Base-by-base conservation (phyloP, 2,888 invertebrate genomes). In the Chouioia cunea region DNA sequence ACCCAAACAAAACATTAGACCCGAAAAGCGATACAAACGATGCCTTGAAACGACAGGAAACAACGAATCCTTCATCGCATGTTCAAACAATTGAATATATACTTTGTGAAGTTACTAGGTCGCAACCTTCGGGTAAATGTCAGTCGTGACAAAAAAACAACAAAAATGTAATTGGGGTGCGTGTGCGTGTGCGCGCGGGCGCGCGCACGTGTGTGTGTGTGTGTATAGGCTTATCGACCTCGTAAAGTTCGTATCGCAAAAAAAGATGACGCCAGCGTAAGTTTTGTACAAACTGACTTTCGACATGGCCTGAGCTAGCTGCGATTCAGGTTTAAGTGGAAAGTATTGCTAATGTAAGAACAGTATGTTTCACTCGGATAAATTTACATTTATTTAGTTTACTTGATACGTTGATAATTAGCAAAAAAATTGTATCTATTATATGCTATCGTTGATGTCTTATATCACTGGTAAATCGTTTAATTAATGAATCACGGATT, bases 91-190 rank as follows among this genome's bases (percentile, higher is more conserved):
- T 62, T 54, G 23, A 65, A 68, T 60, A 67, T 57, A 54, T 48
- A 27, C 57, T 54, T 70, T 57, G 56, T 12, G 36, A 59, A 50
- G 54, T 66, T 66, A 65, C 66, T 73, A 63, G 70, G 66, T 68
- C 70, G 18, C 50, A 59, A 52, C 69, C 69, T 73, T 73, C 73
- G 20, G 1, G 6, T 43, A 12, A 18, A 44, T 16, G 58, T 48
- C 52, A 66, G 20, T 63, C 70, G 16, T 65, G 65, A 69, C 68
- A 62, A 65, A 72, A 65, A 69, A 72, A 27, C 48, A 60, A 52
- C 52, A 44, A 4, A 47, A 58, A 16, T 6, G 36, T 20, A 63
- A 63, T 63, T 46, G 2, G n/a, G n/a, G 15, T 27, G 12, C 46
- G 44, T 27, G 20, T 23, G 46, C 27, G 15, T 47, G 18, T 46